These are phyloP conservation scores for Leucophora obtusa DNA, from an alignment of 2,888 invertebrate species.

Conservation along the genomic window DNA sequence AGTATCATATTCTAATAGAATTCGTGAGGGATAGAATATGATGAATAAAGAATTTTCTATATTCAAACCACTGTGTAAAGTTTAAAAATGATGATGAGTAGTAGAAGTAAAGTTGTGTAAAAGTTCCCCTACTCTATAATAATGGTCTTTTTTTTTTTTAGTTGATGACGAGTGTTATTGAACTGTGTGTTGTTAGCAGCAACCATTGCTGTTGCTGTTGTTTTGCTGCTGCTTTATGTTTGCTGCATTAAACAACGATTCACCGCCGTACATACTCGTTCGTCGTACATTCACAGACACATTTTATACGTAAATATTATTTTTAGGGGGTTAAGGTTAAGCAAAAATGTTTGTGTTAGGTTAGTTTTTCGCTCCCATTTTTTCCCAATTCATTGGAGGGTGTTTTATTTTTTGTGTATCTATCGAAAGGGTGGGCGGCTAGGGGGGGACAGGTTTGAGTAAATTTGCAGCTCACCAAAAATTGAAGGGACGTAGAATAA, in stretches of 20 bases:
- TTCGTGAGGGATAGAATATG: too few species aligned
- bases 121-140: constrained; percentile 20
- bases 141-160: constrained; percentile 18
- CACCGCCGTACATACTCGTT: constrained; percentile 10
- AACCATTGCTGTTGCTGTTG: constrained; percentile 25
- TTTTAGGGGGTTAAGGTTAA: constrained; percentile 64
- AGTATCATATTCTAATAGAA: too few species aligned
- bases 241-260: constrained; percentile 49
- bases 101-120: constrained; percentile 19
- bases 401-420: constrained; percentile 29
- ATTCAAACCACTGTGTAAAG: constrained; percentile 42
- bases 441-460: neutral
- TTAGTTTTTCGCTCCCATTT: constrained; percentile 59
- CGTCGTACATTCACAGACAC: constrained; percentile 18
- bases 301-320: neutral
- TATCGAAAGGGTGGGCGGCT: neutral
- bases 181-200: constrained; percentile 56
- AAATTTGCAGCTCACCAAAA: constrained; percentile 10
- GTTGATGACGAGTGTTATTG: constrained; percentile 59
- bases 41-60: too few species aligned
- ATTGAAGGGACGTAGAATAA: constrained; percentile 17
- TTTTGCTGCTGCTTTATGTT: neutral
- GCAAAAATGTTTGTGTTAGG: constrained; percentile 62
- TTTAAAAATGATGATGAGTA: constrained; percentile 34
- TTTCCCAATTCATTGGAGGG: constrained; percentile 27